Evolutionary conservation across 2,888 invertebrate genomes (phyloP).

Genomic region (Amphiduros pacificus): DNA sequence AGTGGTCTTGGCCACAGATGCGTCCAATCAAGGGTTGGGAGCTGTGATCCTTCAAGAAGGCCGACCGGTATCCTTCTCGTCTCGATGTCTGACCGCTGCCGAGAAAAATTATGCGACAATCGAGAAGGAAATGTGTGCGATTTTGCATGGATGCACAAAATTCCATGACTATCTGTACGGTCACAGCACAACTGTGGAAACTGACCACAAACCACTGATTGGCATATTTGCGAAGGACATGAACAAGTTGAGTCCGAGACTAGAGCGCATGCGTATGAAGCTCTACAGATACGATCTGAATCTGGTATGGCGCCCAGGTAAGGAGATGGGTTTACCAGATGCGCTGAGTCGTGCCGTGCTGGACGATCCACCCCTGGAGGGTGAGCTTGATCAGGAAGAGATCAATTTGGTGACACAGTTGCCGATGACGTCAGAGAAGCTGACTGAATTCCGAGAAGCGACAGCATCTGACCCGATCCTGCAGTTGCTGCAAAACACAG

Average conservation of each 20-base stretch:
- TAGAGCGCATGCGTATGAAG: conserved; percentile 26
- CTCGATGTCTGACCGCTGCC: conserved; percentile 8
- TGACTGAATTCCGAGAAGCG: too few species aligned
- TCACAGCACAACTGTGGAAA: conserved; percentile 15
- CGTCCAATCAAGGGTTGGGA: too few species aligned
- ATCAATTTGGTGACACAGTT: too few species aligned
- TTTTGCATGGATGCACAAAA: conserved; percentile 9
- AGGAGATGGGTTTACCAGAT: too few species aligned
- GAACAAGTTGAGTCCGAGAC: conserved; percentile 3
- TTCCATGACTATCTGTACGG: background rate
- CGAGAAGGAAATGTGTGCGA: conserved; percentile 19
- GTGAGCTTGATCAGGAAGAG: too few species aligned
- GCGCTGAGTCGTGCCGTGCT: too few species aligned
- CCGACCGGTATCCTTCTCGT: conserved; percentile 20
- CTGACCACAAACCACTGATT: conserved; percentile 25
- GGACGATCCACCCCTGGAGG: too few species aligned
- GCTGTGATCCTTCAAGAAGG: conserved; percentile 22
- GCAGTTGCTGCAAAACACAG: background rate
- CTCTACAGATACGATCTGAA: conserved; percentile 23
- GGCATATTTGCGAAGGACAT: conserved; percentile 22
- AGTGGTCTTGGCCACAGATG: too few species aligned
- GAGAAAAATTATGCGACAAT: conserved; percentile 23
- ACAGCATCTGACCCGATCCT: background rate
- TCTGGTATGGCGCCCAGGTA: too few species aligned
- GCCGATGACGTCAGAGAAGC: too few species aligned